Evolutionary conservation across 2,888 invertebrate species (phyloP), one percentile per base, ranked within the genome.

Genomic region (Rhimphoctona megacephalus): DNA sequence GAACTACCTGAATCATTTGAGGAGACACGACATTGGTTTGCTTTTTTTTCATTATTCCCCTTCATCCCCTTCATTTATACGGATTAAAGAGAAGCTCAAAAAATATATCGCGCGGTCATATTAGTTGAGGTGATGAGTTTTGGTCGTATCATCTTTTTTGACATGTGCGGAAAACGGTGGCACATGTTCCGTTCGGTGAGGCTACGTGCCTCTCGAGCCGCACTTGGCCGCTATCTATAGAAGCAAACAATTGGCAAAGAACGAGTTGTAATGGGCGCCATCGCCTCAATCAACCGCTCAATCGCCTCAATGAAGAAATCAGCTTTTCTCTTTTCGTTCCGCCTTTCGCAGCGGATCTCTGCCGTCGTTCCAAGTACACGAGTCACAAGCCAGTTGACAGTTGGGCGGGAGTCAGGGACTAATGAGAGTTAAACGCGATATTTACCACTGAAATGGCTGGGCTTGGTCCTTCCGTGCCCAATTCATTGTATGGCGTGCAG

Each of bases 401-500:
- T 49, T 19, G 49, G 49, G n/a, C 6, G 49, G 6, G 6, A 9
- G 17, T 3, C 25, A 14, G 54, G 25, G 54, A 22, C 22, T 30
- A 57, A 11, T 4, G 22, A 22, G n/a, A 19, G n/a, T 17, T 49
- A 1, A 19, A n/a, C 7, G 7, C 4, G 30, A 43, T 73, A 46
- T 90, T 92, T 87, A 93, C 94, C 92, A 98, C 98, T 92, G 97
- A 97, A 94, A 99, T 98, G 73, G 97, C 96, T 49, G 97, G 96
- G 79, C 98, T 98, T 36, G 98, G 96, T 11, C 98, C 98, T 90
- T 97, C 97, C 43, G 97, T 97, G 76, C 98, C 99, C 92, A 98
- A 96, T 89, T 97, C 96, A 94, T 98, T 99, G 95, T 97, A 98
- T 69, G 99, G 98, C 36, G 98, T 98, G 94, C 99, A 99, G 86